Conservation (phyloP, 2,113 vertebrate species). For the Gallinago paraguaiae region DNA sequence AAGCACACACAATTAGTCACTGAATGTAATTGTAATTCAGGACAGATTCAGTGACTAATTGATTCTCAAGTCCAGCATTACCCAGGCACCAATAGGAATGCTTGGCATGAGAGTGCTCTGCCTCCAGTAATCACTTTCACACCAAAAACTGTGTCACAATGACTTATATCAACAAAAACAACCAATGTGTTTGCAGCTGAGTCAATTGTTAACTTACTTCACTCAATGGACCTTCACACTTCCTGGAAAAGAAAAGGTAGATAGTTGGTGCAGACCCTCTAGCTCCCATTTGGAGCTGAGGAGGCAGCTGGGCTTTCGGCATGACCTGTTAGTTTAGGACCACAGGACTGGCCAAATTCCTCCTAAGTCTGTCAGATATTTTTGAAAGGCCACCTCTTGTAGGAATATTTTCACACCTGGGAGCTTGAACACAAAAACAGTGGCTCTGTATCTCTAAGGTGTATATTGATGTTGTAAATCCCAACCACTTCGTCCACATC, state of each 20-base stretch:
- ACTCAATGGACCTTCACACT: not conserved
- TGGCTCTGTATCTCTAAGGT: not conserved
- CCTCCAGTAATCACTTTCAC: not conserved
- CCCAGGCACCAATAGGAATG: not conserved
- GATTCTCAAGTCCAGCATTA: not conserved
- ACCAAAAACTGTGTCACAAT: not conserved
- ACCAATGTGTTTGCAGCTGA: not conserved
- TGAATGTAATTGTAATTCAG: conserved; percentile 2
- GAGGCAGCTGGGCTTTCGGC: not conserved
- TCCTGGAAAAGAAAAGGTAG: not conserved
- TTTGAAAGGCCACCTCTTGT: not conserved
- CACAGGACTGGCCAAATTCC: not conserved
- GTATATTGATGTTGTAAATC: not conserved
- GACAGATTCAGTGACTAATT: not conserved
- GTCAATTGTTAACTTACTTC: not conserved
- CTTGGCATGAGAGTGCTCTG: not conserved
- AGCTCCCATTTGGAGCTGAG: not conserved
- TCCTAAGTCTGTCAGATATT: not conserved
- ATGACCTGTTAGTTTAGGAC: not conserved
- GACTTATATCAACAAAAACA: not conserved
- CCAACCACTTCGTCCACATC: not conserved
- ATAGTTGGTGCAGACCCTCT: not conserved
- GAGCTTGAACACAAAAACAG: not conserved
- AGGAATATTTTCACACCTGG: not conserved
- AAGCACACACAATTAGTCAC: conserved; percentile 2